Base-by-base conservation (phyloP, 2,113 vertebrate species). In the Tautogolabrus adspersus region DNA sequence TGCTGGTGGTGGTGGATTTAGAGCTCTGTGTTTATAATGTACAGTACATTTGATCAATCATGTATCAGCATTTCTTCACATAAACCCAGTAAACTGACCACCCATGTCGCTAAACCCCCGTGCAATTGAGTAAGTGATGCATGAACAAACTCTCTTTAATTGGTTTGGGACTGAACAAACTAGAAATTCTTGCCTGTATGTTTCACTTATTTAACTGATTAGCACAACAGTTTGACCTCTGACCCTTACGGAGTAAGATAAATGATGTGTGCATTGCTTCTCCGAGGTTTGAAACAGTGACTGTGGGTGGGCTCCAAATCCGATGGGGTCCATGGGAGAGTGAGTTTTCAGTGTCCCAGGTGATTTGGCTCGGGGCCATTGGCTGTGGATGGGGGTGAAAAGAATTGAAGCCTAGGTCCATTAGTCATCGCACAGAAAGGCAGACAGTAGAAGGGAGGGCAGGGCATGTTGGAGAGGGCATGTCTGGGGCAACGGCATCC, bases 401-500 rank as follows among this genome's bases (percentile, higher is more conserved):
- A 12, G 56, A 51, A 66, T 58, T 51, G 26, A 52, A 73, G 54
- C 23, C 10, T 58, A 12, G 56, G 49, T 44, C 81, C 67, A 88
- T 91, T 87, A 83, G 85, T 90, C 86, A 89, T 66, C 58, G 47
- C 21, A 65, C 21, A 71, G 73, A 64, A 63, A 58, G 37, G 59
- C 72, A 79, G 84, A 74, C 66, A 19, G 72, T 66, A 18, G 42
- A 69, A 66, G 69, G 82, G 74, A 77, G 69, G 57, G 75, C 1
- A 65, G 60, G 71, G 51, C 70, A 71, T 72, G 55, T 75, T 67
- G 47, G 56, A 72, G 68, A 86, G 90, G 82, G 82, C 83, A 88
- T 66, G 87, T 90, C 84, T 90, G 79, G 85, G 86, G 72, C 84
- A 90, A 57, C 56, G 22, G 16, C 69, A 66, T 67, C 61, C 72